A percentile compares a stretch with the other conserved stretches of the same genome.
phyloP scores from a whole-genome alignment of 2,113 vertebrate genomes.

The Rhea americana region DNA sequence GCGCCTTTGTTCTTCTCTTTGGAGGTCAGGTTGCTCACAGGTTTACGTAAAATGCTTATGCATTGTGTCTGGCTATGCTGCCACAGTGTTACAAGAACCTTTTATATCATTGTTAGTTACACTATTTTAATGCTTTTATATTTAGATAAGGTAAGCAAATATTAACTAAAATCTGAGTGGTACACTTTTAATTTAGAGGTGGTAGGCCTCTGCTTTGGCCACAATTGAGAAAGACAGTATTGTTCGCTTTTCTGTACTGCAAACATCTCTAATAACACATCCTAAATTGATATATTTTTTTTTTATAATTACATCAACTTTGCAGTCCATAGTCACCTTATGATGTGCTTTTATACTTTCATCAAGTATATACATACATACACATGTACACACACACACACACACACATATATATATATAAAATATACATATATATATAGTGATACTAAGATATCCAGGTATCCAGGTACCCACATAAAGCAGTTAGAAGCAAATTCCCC shows the following conservation, averaged over 20 bases:
- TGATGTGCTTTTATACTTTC: not conserved
- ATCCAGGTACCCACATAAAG: too few species aligned
- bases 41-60: not conserved
- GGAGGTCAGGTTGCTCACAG: not conserved
- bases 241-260: accelerated
- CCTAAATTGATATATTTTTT: not conserved
- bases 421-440: not conserved
- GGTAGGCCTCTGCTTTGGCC: not conserved
- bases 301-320: not conserved
- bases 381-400: too few species aligned
- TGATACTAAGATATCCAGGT: not conserved
- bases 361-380: not conserved
- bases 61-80: not conserved
- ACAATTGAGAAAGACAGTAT: not conserved
- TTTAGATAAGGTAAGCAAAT: not conserved
- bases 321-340: not conserved
- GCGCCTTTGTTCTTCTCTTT: not conserved
- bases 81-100: not conserved
- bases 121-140: not conserved
- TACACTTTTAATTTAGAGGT: not conserved
- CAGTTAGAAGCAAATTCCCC: not conserved
- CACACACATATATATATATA: not conserved
- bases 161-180: not conserved
- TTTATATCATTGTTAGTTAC: not conserved
- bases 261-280: not conserved